phyloP scores from a whole-genome alignment of 2,797 vertebrate species.

The Perodicticus potto region DNA sequence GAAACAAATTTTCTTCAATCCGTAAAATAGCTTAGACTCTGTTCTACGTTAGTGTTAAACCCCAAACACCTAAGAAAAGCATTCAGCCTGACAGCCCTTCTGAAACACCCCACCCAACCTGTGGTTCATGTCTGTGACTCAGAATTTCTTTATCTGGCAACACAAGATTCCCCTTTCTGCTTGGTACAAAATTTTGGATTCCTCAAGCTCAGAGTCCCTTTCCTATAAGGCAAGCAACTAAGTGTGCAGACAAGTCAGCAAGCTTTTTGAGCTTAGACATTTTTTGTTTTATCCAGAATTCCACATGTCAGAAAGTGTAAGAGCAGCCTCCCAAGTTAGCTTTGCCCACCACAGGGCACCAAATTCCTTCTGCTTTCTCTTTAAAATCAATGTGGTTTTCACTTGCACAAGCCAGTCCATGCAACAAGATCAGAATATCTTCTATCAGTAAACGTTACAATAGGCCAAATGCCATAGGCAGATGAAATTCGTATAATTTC shows the following conservation, averaged over 20 bases:
- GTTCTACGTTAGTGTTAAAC: neutral
- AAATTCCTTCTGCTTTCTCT: neutral
- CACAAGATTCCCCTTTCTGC: neutral
- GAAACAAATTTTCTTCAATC: neutral
- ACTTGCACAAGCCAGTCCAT: neutral
- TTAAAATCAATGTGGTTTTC: neutral
- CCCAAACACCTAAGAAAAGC: neutral
- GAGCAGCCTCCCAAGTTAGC: neutral
- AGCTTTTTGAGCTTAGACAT: neutral
- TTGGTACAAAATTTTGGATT: no score
- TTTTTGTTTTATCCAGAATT: slow-evolving; percentile 5
- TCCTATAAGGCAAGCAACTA: no score
- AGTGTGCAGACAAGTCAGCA: no score
- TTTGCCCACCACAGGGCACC: neutral
- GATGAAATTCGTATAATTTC: neutral
- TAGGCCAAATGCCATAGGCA: neutral
- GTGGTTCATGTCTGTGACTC: neutral
- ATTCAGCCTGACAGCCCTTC: neutral
- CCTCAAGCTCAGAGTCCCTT: no score
- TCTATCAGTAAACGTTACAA: neutral
- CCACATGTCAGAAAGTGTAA: neutral
- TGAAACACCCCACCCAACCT: neutral
- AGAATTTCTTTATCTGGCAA: neutral
- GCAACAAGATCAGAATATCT: neutral
- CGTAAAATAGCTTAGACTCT: neutral